Evolutionary conservation across 30 jellyfish, hydroid and myxozoan species (phyloP).

Genomic region (Phacellophora camtschatica): DNA sequence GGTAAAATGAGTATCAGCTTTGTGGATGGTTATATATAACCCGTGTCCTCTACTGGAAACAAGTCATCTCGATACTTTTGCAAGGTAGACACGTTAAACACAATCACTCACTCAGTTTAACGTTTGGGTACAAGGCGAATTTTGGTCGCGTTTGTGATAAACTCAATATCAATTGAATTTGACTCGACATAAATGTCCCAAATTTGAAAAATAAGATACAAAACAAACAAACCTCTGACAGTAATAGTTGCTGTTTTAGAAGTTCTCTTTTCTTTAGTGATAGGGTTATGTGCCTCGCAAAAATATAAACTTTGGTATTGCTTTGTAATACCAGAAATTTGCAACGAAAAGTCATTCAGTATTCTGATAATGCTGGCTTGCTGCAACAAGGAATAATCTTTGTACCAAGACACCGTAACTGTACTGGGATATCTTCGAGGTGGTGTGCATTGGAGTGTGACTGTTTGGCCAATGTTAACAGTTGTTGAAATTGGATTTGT

Average conservation of each 20-base stretch:
- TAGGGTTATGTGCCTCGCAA: constrained; percentile 57
- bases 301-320: constrained; percentile 54
- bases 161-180: too few relatives aligned
- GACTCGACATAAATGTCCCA: too few relatives aligned
- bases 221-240: constrained; percentile 57
- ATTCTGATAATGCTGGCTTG: background rate
- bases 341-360: constrained; percentile 28
- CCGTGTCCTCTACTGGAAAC: too few relatives aligned
- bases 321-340: background rate
- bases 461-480: constrained; percentile 16
- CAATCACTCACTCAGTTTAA: too few relatives aligned
- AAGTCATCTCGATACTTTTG: too few relatives aligned
- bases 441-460: constrained; percentile 58
- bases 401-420: constrained; percentile 44
- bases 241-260: constrained; percentile 61
- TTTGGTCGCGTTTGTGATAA: too few relatives aligned
- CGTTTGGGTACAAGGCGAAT: too few relatives aligned
- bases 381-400: background rate
- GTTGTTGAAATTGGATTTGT: constrained; percentile 23
- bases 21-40: too few relatives aligned
- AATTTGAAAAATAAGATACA: background rate
- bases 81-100: too few relatives aligned
- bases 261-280: constrained; percentile 52
- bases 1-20: too few relatives aligned
- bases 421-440: constrained; percentile 66